phyloP scores from a whole-genome alignment of 37 sponge, comb jelly and placozoan genomes.

The Amphimedon queenslandica region DNA sequence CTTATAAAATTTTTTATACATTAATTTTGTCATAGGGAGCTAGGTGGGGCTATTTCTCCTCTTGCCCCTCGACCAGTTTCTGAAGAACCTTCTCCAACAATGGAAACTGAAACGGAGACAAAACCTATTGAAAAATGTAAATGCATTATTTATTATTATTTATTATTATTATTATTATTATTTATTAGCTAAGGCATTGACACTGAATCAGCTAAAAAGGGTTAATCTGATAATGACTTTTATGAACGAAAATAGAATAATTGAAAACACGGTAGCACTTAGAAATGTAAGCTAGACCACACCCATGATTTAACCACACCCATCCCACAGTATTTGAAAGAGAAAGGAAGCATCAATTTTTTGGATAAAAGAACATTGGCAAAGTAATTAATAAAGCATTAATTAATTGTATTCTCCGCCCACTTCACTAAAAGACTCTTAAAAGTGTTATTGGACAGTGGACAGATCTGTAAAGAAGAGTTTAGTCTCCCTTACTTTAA shows the following conservation, averaged over 20 bases:
- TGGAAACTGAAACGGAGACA: conserved; percentile 15
- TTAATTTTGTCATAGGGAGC: no score
- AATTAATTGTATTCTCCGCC: no score
- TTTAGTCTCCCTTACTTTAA: no score
- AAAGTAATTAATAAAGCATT: no score
- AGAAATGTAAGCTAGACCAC: background rate
- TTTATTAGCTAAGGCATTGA: background rate
- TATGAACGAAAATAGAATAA: background rate
- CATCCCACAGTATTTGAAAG: background rate
- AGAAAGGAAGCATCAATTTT: no score
- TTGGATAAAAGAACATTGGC: no score
- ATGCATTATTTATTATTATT: background rate
- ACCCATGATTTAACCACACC: background rate
- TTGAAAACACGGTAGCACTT: background rate
- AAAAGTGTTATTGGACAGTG: no score
- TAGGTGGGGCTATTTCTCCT: no score
- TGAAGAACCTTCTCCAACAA: conserved; percentile 15
- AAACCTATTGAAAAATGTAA: conserved; percentile 8
- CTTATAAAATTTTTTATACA: no score
- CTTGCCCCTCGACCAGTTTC: background rate
- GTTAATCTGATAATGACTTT: background rate
- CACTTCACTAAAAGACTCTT: no score
- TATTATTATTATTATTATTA: no score
- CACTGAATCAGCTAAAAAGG: background rate
- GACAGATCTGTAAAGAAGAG: no score